Evolutionary conservation across 2,797 vertebrate genomes (phyloP), one percentile per base, ranked within the genome.

Genomic region (Eremophila alpestris): DNA sequence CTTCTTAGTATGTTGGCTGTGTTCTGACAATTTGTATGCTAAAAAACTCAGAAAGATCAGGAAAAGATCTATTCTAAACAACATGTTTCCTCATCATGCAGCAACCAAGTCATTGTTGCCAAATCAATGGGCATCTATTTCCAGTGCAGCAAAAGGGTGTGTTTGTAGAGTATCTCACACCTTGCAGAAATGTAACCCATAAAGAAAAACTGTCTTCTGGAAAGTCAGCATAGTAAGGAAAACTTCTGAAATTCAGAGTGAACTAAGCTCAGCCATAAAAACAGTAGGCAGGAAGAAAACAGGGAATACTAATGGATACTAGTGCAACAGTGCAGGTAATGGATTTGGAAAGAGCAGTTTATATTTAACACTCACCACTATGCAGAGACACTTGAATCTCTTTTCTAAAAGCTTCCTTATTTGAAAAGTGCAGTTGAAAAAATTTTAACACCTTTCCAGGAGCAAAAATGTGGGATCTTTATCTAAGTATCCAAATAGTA

Each of bases 361-460:
- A 18, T 20, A 94, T 95, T 90, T 71, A 92, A 64, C 48, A 41
- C 69, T 69, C 38, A 70, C 7, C 62, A 82, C 43, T 80, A 93
- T 49, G 63, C 65, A 76, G 30, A 85, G 36, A 40, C 71, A 71
- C 64, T 90, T 75, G 77, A 92, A 93, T 84, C 11, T 88, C 67
- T 82, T 94, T 96, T 45, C 43, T 94, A 67, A 90, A 94, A 95
- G 60, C 32, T 51, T 82, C 60, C 43, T 94, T 91, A 83, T 87
- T 92, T 96, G 77, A 87, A 93, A 95, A 76, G 7, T 55, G 22
- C 23, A 71, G 80, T 58, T 73, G 51, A 76, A 92, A 94, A 71
- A 83, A 11, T 62, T 63, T 93, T 69, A 91, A 41, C 46, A 79
- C n/a, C 5, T 78, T 93, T 92, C 34, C 63, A 74, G 62, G 69